phyloP scores from a whole-genome alignment of 2,113 vertebrate genomes.

The Brachyistius frenatus region DNA sequence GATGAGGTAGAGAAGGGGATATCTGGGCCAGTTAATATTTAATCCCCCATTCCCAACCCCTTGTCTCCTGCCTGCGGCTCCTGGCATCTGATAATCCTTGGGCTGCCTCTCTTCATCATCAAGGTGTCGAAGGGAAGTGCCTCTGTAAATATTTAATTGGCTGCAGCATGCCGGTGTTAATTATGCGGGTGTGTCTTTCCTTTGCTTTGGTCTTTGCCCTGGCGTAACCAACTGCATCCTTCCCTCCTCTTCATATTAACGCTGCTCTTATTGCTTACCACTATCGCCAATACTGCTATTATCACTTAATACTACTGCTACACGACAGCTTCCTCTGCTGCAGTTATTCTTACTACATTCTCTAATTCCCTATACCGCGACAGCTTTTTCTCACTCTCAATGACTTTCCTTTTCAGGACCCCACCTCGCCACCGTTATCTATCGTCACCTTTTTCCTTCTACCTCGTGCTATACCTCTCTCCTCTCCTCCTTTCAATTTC shows the following conservation, averaged over 20 bases:
- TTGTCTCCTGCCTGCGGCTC: constrained; percentile 70
- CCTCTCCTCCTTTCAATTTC: constrained; percentile 55
- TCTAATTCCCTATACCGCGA: constrained; percentile 29
- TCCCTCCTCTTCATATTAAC: neutral
- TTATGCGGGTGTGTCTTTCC: constrained; percentile 76
- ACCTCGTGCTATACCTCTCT: constrained; percentile 34
- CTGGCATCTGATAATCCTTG: constrained; percentile 78
- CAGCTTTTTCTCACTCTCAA: constrained; percentile 13
- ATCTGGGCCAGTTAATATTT: constrained; percentile 81
- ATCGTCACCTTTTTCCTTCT: constrained; percentile 39
- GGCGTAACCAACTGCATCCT: constrained; percentile 10
- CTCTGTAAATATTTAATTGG: constrained; percentile 88
- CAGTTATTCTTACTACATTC: neutral
- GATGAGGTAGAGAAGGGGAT: constrained; percentile 73
- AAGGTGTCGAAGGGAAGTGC: constrained; percentile 79
- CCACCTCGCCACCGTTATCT: constrained; percentile 44
- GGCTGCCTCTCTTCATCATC: constrained; percentile 80
- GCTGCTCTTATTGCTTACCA: neutral
- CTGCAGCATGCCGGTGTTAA: constrained; percentile 81
- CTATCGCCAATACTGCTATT: neutral
- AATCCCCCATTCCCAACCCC: constrained; percentile 73
- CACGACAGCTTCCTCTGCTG: neutral
- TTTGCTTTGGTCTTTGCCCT: constrained; percentile 42
- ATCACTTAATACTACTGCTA: neutral
- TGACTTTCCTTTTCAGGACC: constrained; percentile 23